A percentile compares a stretch with the other conserved stretches of the same genome.
Conservation (phyloP, 2,888 invertebrate genomes). For the Dryocosmus kuriphilus region DNA sequence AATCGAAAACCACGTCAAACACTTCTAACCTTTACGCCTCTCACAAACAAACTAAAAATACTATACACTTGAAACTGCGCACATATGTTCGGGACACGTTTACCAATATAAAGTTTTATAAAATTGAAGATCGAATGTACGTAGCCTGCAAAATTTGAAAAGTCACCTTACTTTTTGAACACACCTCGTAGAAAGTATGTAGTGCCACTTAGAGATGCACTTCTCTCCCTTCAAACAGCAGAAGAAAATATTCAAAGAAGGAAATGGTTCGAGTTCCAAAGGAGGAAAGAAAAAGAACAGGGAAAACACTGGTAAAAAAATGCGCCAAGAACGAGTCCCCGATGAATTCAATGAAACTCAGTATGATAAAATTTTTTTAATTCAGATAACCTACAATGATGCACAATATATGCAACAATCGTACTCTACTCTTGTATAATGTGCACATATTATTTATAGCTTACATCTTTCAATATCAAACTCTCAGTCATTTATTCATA, state of each 20-base stretch:
- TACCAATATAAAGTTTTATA: too few species aligned
- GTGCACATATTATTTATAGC: neutral
- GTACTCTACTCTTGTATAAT: neutral
- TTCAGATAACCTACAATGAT: neutral
- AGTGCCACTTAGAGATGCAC: neutral
- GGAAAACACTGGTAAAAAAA: neutral
- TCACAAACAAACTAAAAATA: too few species aligned
- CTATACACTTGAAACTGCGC: too few species aligned
- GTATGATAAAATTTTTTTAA: neutral
- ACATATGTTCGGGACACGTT: too few species aligned
- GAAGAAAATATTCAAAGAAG: neutral
- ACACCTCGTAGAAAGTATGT: too few species aligned
- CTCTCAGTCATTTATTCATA: neutral
- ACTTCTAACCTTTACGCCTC: too few species aligned
- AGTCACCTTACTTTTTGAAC: too few species aligned
- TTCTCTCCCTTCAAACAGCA: neutral
- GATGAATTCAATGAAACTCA: neutral
- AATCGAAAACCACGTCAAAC: too few species aligned
- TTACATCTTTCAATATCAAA: neutral
- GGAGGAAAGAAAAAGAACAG: neutral
- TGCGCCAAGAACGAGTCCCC: neutral
- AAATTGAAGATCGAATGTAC: too few species aligned
- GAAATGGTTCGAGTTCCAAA: neutral
- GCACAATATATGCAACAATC: neutral
- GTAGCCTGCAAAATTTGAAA: too few species aligned